Base-by-base conservation (phyloP, 2,797 vertebrate genomes). In the Ctenopoma kingsleyae region DNA sequence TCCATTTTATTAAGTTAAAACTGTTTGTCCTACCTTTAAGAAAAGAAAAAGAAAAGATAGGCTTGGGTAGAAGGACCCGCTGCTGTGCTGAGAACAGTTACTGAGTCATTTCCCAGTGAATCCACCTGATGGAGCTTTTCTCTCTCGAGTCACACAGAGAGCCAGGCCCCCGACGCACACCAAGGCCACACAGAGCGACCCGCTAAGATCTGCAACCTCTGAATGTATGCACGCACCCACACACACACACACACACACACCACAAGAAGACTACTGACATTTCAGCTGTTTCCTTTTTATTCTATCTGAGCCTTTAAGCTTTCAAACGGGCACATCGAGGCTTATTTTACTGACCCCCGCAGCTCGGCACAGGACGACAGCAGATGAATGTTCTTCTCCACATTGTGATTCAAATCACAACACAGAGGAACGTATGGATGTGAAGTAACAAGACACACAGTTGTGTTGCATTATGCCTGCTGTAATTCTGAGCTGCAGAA, bases 231-330 rank as follows among this genome's bases (percentile, higher is more conserved):
- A 40, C 38, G 6, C 36, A 4, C 36, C 1, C 36, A 13, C 36
- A 38, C 38, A 4, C 13, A 16, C 38, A 16, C 38, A 13, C 3
- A 38, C 52, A 57, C 58, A 10, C 9, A 6, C 35, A 0, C 58
- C 30, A 54, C 22, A 32, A 64, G 49, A 35, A 57, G 65, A 59
- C 20, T 17, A 68, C 70, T 83, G 80, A 72, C 87, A 81, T 84
- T 86, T 84, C 43, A 64, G 68, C 51, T 0, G 19, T 61, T 67
- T 74, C 32, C 22, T 70, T 85, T 71, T 30, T 30, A 4, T 30
- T 5, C 30, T 32, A 55, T 69, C 62, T 38, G 52, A 74, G 74
- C 53, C 66, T 76, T 82, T 80, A 78, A 81, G 76, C 80, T 86
- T 81, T 82, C 35, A 38, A 66, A 74, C 58, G 25, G 53, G 10